Conservation (phyloP, 2,113 vertebrate species). For the Python bivittatus region DNA sequence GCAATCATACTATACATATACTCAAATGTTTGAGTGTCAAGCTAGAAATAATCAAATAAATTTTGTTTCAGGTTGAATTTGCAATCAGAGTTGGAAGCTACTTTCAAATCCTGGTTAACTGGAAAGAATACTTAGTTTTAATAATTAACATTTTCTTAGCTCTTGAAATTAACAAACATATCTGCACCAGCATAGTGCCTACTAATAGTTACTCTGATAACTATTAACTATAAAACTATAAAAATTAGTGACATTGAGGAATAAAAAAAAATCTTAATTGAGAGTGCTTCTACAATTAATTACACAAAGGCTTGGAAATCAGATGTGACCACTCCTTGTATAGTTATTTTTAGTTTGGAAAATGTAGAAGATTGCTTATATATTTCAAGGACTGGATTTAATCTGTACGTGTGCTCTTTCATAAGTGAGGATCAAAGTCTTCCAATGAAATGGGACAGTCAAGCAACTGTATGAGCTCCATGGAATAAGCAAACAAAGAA, state of each 20-base stretch:
- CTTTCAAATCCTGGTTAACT: background rate
- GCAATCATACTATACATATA: background rate
- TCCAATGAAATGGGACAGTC: background rate
- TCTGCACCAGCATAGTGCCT: background rate
- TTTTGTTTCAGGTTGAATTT: background rate
- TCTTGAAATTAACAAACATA: background rate
- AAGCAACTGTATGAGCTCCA: background rate
- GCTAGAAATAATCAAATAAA: background rate
- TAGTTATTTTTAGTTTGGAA: background rate
- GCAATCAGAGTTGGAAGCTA: background rate
- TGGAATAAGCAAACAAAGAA: no score
- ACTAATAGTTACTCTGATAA: background rate
- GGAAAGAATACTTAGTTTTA: background rate
- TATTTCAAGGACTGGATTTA: background rate
- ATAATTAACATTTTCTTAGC: background rate
- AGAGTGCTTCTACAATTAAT: background rate
- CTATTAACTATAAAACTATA: no score
- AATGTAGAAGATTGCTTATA: background rate
- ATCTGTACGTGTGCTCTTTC: background rate
- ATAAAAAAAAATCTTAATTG: background rate
- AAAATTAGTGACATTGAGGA: background rate
- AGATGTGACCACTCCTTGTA: background rate
- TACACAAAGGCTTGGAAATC: background rate
- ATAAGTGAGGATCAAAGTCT: background rate
- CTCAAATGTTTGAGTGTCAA: background rate